These are phyloP conservation scores for Piliocolobus tephrosceles DNA, from an alignment of 2,113 vertebrate species.

Conservation along the genomic window DNA sequence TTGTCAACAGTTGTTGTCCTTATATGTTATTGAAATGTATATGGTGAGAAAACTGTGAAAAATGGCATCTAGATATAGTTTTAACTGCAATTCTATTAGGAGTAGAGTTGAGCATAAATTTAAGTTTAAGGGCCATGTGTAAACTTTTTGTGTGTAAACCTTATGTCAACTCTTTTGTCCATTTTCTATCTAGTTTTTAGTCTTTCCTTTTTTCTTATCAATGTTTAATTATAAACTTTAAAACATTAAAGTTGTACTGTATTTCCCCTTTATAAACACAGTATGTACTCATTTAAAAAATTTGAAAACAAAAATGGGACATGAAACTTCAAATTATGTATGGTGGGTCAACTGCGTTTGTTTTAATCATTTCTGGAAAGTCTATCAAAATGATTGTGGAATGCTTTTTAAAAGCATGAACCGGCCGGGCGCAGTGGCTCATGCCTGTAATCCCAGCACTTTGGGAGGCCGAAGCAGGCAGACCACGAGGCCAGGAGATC, in stretches of 20 bases:
- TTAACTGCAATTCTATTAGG: not conserved
- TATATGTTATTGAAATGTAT: not conserved
- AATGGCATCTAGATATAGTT: not conserved
- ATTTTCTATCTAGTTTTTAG: not conserved
- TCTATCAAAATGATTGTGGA: not conserved
- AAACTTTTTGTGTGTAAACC: not conserved
- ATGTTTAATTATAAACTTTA: not conserved
- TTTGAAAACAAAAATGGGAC: not conserved
- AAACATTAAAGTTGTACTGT: not conserved
- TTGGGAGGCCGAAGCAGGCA: no score
- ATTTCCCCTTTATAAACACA: not conserved
- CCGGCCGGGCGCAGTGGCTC: rapidly evolving
- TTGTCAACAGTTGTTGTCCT: not conserved
- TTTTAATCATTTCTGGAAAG: not conserved
- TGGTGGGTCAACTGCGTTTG: not conserved
- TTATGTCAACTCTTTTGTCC: not conserved
- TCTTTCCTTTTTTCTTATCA: not conserved
- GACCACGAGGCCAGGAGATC: no score
- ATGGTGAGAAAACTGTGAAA: not conserved
- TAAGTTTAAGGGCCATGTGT: not conserved
- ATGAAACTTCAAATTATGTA: not conserved
- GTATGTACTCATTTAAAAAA: not conserved
- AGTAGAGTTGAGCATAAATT: not conserved
- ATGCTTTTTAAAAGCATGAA: not conserved
- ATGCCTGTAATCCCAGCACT: no score